These are phyloP conservation scores for Brachyhypopomus gauderio DNA, from an alignment of 2,113 vertebrate species.

Conservation along the genomic window DNA sequence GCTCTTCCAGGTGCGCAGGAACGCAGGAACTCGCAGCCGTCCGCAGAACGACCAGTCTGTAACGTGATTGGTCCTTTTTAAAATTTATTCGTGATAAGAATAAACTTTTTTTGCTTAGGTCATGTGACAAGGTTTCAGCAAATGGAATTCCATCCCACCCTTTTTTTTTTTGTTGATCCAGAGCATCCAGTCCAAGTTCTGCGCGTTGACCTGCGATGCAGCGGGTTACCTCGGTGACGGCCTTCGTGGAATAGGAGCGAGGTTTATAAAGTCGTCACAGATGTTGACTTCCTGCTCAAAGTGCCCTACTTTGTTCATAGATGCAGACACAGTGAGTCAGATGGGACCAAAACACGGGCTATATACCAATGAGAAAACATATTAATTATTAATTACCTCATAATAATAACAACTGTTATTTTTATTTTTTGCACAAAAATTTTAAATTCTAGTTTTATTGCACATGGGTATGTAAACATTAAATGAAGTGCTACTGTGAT, in stretches of 20 bases:
- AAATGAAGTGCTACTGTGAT: not conserved
- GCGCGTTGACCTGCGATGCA: constrained; percentile 92
- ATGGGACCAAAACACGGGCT: not conserved
- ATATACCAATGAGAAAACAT: too few species aligned
- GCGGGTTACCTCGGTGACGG: constrained; percentile 94
- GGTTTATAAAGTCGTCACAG: constrained; percentile 94
- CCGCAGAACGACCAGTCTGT: too few species aligned
- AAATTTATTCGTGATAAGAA: not conserved
- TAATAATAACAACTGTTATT: too few species aligned
- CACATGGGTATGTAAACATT: not conserved
- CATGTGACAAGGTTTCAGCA: not conserved
- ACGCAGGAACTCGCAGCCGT: constrained; percentile 71
- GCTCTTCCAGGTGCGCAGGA: constrained; percentile 89
- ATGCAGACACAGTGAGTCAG: constrained; percentile 92
- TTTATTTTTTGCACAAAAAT: not conserved
- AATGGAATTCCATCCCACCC: not conserved
- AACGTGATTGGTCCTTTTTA: too few species aligned
- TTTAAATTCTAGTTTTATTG: too few species aligned
- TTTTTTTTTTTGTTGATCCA: constrained; percentile 58
- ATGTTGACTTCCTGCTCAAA: constrained; percentile 95
- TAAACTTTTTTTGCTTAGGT: not conserved
- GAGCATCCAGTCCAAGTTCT: constrained; percentile 98
- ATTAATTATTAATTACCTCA: too few species aligned
- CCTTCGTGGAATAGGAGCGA: constrained; percentile 91
- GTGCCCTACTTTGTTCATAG: constrained; percentile 94